Evolutionary conservation across 1,140 invertebrate species (phyloP), one percentile per base, ranked within the genome.

Genomic region (Drosophila asahinai): DNA sequence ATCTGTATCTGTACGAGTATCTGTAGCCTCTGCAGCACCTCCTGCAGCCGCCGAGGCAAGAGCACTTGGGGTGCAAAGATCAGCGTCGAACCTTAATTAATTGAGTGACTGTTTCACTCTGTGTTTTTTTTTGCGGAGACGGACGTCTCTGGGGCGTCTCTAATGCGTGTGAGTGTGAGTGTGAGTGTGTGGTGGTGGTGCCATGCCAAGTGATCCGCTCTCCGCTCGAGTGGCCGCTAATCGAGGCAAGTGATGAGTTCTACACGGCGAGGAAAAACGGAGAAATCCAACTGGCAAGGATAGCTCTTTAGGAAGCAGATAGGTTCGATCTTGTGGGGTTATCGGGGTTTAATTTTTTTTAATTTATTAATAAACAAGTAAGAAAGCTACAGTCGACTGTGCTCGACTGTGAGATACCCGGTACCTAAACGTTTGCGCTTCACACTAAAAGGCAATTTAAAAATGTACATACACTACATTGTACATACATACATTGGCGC

Each of bases 41-140:
- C 54, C 54, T 57, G 54, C 54, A 57, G 54, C 52, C 27, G 7
- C 27, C 0, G 27, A 30, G 9, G 49, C 51, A 33, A 22, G 54
- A 57, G 54, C 54, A 52, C 70, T 86, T 48, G 54, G 86, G 86
- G 86, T 89, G 86, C 86, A 89, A 89, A 89, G 84, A 89, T 89
- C 84, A 89, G 59, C 84, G 77, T 76, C 84, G 65, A 90, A 84
- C 86, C 86, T 89, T 89, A 89, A 89, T 89, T 90, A 89, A 89
- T 89, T 89, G 86, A 89, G 77, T 89, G 75, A 51, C 66, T 81
- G 68, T 74, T 54, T 49, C 17, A 52, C 51, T 52, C 51, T 30
- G 51, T 14, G 22, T 25, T 25, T 25, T 22, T 55, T 22, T 22
- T 38, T 49, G 61, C 36, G 36, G 36, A 58, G 61, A 57, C 40